Evolutionary conservation across 1,140 invertebrate species (phyloP), one percentile per base, ranked within the genome.

Genomic region (Aphelinus atriplicis): DNA sequence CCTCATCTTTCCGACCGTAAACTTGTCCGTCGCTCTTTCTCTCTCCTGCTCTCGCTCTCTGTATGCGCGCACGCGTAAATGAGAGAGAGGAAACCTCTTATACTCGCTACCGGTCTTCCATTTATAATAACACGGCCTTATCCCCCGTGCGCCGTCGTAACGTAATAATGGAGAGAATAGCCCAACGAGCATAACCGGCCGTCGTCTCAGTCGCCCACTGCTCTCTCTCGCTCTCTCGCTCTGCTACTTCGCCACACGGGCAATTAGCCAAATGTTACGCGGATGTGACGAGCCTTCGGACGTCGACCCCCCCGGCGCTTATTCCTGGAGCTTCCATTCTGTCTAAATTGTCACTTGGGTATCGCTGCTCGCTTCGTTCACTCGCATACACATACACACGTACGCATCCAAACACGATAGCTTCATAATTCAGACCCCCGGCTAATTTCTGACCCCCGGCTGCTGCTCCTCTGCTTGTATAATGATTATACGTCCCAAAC

Each of bases 81-180:
- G 7, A 60, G 51, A 53, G 51, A 63, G 72, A 45, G 45, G 60
- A 5, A 61, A 47, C 2, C 48, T 42, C 42, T 55, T 78, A 81
- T 78, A 79, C 69, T 75, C 71, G 83, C 86, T 88, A 88, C 86
- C 78, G 85, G 86, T 87, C 83, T 87, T 87, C 80, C 84, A 79
- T 81, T 81, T 85, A 86, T 87, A 86, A 87, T 87, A 75, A 71
- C 62, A 26, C 75, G 81, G 76, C 78, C 77, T 79, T 80, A 83
- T 82, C 79, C 78, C 81, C 9, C 26, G 26, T 26, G 26, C 26
- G 26, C 47, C 46, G 43, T 84, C 80, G 76, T 84, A 86, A 86
- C 80, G 78, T 82, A 84, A 86, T 86, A 87, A 87, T 86, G 80
- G 81, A 81, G 73, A 65, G 80, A 80, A 69, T 10, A n/a, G 3